These are phyloP conservation scores for Drosophila nikananu DNA, from an alignment of 1,140 invertebrate species.

Conservation along the genomic window DNA sequence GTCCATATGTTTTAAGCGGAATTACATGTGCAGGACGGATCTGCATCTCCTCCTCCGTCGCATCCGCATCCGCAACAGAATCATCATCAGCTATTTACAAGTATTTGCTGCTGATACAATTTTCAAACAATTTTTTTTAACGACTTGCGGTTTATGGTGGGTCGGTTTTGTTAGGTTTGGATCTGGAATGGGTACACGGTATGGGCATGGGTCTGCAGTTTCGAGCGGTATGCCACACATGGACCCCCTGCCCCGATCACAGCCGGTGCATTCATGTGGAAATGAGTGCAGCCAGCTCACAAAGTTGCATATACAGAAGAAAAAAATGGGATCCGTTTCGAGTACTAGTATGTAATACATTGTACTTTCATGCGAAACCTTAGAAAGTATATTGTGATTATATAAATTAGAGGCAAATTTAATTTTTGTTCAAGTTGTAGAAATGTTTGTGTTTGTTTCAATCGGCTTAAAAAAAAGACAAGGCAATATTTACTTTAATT, in stretches of 20 bases:
- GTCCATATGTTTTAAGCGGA: slow-evolving; percentile 16
- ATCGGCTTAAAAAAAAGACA: too few relatives aligned
- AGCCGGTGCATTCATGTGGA: slow-evolving; percentile 76
- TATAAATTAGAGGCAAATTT: neutral
- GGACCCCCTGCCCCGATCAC: slow-evolving; percentile 24
- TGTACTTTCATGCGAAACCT: neutral
- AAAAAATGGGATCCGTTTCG: slow-evolving; percentile 5
- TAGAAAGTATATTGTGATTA: too few relatives aligned
- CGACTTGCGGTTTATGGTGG: slow-evolving; percentile 71
- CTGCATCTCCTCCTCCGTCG: neutral
- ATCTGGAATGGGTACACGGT: slow-evolving; percentile 29
- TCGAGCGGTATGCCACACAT: slow-evolving; percentile 44
- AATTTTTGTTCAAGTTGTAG: too few relatives aligned
- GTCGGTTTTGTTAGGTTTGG: slow-evolving; percentile 20
- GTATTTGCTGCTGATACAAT: slow-evolving; percentile 51
- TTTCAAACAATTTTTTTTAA: slow-evolving; percentile 65
- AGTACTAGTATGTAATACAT: neutral
- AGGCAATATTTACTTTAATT: too few relatives aligned
- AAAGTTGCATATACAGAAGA: slow-evolving; percentile 57
- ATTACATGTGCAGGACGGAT: slow-evolving; percentile 27
- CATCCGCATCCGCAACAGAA: slow-evolving; percentile 11
- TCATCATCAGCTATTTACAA: slow-evolving; percentile 54
- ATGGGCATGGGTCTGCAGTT: slow-evolving; percentile 33
- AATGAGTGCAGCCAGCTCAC: slow-evolving; percentile 74
- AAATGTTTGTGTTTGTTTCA: too few relatives aligned